Base-by-base conservation (phyloP, 1,140 invertebrate species). In the Littorina saxatilis region DNA sequence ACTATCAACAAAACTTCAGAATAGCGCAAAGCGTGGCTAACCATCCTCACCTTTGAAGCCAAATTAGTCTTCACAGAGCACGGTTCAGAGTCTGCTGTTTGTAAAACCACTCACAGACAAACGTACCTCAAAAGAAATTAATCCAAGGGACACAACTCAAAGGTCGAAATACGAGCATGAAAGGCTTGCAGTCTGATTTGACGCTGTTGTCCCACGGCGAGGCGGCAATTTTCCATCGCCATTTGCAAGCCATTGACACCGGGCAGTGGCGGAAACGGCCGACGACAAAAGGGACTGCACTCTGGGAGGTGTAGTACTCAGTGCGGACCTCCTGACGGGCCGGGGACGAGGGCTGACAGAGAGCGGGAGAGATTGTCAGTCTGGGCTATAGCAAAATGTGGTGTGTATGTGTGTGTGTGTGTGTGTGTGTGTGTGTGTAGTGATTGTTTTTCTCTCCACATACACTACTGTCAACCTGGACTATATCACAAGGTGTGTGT, bases 241-340 rank as follows among this genome's bases (percentile, higher is more conserved):
- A 72, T 72, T 72, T 72, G 68, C 68, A 72, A 72, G 37, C 17
- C 68, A 72, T 72, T 72, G 68, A 72, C 68, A 37, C 68, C 37
- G 2, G 35, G 37, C 68, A 40, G 35, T 15, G 68, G 37, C 35
- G 17, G 68, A 72, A 7, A 23, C 68, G 0, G 9, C 35, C 35
- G 11, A 35, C 37, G 15, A 72, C 68, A 72, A 72, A 72, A 39
- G 37, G 37, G 29, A 72, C 20, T 47, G 37, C 37, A 72, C 68
- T 43, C 37, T 11, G n/a, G 61, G 29, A 37, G 68, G 61, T 29
- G 29, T 63, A 32, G 61, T 63, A 11, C 4, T 63, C 61, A 29
- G 29, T 5, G 61, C 4, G 61, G 61, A 35, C 5, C 61, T 35
- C 27, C 61, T 63, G 61, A 63, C 61, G 61, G 32, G 61, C 27